These are phyloP conservation scores for Diorhabda carinulata DNA, from an alignment of 1,140 invertebrate genomes.

Conservation along the genomic window DNA sequence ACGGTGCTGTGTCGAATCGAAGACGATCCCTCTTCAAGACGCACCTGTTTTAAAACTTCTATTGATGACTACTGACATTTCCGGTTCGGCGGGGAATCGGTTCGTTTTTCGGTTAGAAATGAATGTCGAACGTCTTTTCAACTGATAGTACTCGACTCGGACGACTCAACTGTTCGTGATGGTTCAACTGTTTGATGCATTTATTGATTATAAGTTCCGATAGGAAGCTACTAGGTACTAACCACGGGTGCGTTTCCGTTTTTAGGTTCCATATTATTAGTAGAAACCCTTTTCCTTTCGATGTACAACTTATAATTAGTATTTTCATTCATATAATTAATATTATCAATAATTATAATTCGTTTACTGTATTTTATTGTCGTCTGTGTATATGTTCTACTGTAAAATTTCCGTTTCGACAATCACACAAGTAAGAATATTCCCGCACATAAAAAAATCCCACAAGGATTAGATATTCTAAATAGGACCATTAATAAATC, in stretches of 20 bases:
- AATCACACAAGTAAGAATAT: too few species aligned
- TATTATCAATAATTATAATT: too few species aligned
- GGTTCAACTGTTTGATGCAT: slow-evolving; percentile 21
- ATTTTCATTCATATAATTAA: too few species aligned
- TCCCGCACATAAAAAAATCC: slow-evolving; percentile 11
- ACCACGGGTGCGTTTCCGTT: slow-evolving; percentile 19
- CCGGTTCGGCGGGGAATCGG: slow-evolving; percentile 19
- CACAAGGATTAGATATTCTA: slow-evolving; percentile 25
- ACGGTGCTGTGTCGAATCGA: neutral
- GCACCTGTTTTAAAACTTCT: slow-evolving; percentile 14
- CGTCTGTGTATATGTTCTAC: too few species aligned
- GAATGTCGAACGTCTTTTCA: slow-evolving; percentile 20
- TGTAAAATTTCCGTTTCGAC: too few species aligned
- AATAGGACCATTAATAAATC: slow-evolving; percentile 23
- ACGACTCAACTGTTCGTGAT: neutral
- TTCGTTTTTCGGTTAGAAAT: slow-evolving; percentile 19
- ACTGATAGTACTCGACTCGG: neutral
- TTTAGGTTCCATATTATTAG: neutral
- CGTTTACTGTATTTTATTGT: too few species aligned
- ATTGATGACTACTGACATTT: slow-evolving; percentile 21
- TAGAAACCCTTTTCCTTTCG: neutral
- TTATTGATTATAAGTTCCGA: slow-evolving; percentile 23
- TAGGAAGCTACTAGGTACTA: slow-evolving; percentile 9
- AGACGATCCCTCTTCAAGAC: slow-evolving; percentile 10
- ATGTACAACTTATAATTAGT: too few species aligned